These are phyloP conservation scores for Platyrinchus mystaceus DNA, from an alignment of 2,797 vertebrate species.

Conservation along the genomic window DNA sequence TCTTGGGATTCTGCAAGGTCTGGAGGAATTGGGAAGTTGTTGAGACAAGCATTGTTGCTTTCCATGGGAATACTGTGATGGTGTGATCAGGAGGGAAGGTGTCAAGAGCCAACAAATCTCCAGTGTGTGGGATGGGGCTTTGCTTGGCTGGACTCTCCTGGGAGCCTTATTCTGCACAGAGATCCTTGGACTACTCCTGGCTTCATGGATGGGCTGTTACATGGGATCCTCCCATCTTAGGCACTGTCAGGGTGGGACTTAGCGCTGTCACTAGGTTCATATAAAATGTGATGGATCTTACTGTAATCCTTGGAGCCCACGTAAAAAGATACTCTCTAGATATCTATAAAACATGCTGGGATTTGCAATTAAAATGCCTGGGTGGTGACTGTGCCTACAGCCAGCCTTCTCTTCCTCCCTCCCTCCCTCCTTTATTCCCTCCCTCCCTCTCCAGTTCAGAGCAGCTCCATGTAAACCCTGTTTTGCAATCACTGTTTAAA, in stretches of 20 bases:
- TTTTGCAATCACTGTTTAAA: conserved; percentile 53
- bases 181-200: not conserved
- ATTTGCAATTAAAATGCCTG: conserved; percentile 32
- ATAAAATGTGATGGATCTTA: conserved; percentile 49
- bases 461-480: not conserved
- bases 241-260: not conserved
- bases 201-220: not conserved
- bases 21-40: not conserved
- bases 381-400: not conserved
- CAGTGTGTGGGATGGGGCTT: not conserved
- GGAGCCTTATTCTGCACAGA: rapidly evolving
- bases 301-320: conserved; percentile 32
- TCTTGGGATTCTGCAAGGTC: not conserved
- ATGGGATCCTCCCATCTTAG: not conserved
- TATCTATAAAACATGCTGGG: conserved; percentile 4
- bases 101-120: rapidly evolving
- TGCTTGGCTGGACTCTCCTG: not conserved
- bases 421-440: not conserved
- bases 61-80: rapidly evolving
- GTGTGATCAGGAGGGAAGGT: not conserved
- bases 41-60: not conserved
- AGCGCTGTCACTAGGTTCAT: conserved; percentile 5
- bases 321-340: conserved; percentile 43
- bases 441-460: not conserved
- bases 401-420: not conserved